phyloP scores from a whole-genome alignment of 2,888 invertebrate species.

The Strigamia crassipes region DNA sequence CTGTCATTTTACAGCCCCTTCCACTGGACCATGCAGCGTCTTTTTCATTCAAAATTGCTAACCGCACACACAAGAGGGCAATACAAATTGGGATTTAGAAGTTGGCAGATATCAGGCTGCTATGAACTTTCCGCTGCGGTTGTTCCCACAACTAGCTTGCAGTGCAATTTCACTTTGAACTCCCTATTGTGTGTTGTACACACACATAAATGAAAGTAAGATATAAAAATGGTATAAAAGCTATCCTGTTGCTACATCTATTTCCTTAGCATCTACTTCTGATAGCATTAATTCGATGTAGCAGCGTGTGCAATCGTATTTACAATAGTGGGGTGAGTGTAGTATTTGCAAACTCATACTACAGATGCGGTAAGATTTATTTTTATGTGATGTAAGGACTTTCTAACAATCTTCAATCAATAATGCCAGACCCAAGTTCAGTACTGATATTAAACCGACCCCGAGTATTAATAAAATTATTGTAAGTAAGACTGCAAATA shows the following conservation, averaged over 20 bases:
- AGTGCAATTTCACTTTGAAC: background rate
- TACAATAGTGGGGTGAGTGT: too few species aligned
- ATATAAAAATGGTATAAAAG: background rate
- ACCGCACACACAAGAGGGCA: background rate
- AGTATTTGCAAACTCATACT: too few species aligned
- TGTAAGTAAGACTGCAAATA: too few species aligned
- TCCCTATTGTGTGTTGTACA: background rate
- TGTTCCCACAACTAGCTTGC: background rate
- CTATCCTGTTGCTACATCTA: background rate
- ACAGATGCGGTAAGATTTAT: too few species aligned
- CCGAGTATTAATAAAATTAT: too few species aligned
- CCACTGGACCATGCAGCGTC: background rate
- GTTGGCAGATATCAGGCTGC: background rate
- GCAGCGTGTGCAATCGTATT: background rate
- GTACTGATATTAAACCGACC: too few species aligned
- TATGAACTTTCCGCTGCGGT: background rate
- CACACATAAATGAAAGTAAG: background rate
- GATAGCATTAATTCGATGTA: background rate
- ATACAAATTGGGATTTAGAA: background rate
- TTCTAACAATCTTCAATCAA: too few species aligned
- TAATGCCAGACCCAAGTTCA: too few species aligned
- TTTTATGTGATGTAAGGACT: too few species aligned
- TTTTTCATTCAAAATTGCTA: background rate
- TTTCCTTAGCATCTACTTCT: background rate
- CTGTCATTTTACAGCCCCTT: background rate